Base-by-base conservation (phyloP, 2,888 invertebrate genomes). In the Parnassius orleans region DNA sequence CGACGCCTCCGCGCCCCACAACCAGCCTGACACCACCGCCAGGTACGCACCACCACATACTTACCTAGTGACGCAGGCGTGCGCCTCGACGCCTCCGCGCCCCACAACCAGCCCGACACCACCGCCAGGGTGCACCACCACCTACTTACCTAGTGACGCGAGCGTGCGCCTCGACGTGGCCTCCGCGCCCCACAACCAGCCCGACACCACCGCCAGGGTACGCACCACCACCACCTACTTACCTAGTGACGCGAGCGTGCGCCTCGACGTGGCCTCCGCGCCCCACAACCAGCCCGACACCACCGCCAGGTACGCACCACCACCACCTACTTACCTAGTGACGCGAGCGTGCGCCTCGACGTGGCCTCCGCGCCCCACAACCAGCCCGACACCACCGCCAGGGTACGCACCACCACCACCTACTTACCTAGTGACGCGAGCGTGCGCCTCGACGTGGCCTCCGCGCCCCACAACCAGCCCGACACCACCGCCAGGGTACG, bases 41-140 rank as follows among this genome's bases (percentile, higher is more conserved):
- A 85, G 82, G 85, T 86, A 9, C 1, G 5, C 33, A 33, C 7
- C 7, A 1, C 33, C 7, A 33, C 33, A n/a, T n/a, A n/a, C n/a
- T n/a, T n/a, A n/a, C n/a, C n/a, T n/a, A n/a, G n/a, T n/a, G 96
- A 98, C 80, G 78, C 90, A 19, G 93, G 93, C 61, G 84, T 93
- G 68, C 87, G 93, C 19, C 84, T 91, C 46, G 95, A 96, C 75
- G 84, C 95, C 65, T 73, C 88, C 3, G 75, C 87, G 53, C 93
- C 93, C 0, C 76, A 86, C 14, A 61, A 69, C 2, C 24, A 70
- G 65, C 77, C 80, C 11, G 15, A 60, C 10, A 63, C 81, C 44
- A 72, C 77, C 3, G 79, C 86, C 19, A 85, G 82, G 85, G 88
- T 86, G 5, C 33, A 33, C 7, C 7, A 1, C 33, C 7, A 33